Base-by-base conservation (phyloP, 2,888 invertebrate genomes). In the Ormyrus nitidulus region DNA sequence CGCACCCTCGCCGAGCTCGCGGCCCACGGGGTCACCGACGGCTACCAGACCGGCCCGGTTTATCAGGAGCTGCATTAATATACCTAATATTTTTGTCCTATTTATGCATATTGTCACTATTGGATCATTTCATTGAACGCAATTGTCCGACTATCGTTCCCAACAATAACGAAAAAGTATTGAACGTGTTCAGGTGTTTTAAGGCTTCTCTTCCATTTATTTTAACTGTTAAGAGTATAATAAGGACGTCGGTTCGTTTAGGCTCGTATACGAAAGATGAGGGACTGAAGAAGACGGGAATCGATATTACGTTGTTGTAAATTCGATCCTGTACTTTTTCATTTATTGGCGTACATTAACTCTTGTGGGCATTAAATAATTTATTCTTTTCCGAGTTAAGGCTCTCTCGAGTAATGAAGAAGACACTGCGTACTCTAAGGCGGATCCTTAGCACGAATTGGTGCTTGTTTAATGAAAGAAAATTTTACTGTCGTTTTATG, bases 1-100 rank as follows among this genome's bases (percentile, higher is more conserved):
- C 93, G 94, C 83, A 93, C 94, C 13, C 87, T 94, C 64, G 89
- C 92, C 68, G 93, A 94, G 87, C 86, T 94, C 76, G 92, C 93
- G 58, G 92, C 92, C 48, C 91, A 93, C 82, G 93, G 93, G 6
- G 91, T 93, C 64, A 91, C 91, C 6, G 93, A 92, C 73, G 85
- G 85, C 53, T 87, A 87, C 68, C 79, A 86, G 34, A 82, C 86
- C 0, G 83, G 87, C 73, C 84, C 86, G 13, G 77, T 89, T 3
- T 90, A 91, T 84, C 90, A 90, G 82, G 89, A 91, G 84, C 83
- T 90, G 58, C 87, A 88, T 81, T 91, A 83, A 34, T 1, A 8
- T 62, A 48, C 49, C 56, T 62, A 19, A 19, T 19, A 19, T 19
- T 19, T 13, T 2, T 34, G 34, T 34, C 34, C 34, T 34, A 34